Evolutionary conservation across 2,113 vertebrate species (phyloP).

Genomic region (Cariama cristata): DNA sequence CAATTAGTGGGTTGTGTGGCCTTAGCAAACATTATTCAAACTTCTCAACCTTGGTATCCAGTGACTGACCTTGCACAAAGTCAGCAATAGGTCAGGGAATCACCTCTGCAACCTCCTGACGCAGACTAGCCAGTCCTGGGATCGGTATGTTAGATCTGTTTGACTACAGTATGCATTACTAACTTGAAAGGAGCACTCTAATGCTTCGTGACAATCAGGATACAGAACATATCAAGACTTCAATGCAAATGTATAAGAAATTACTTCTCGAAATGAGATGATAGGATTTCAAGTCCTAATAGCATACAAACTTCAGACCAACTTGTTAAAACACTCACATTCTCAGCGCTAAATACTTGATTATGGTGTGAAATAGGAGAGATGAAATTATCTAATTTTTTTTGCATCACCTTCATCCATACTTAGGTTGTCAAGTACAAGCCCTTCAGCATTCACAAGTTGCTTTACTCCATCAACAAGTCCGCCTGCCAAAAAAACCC

Average conservation of each 20-base stretch:
- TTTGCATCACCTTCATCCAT: constrained; percentile 50
- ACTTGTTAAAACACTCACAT: background rate
- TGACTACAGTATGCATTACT: background rate
- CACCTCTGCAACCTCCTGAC: background rate
- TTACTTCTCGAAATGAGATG: background rate
- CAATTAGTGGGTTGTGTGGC: background rate
- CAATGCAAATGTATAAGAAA: background rate
- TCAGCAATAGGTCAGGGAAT: background rate
- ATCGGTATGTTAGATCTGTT: background rate
- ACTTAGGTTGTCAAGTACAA: constrained; percentile 38
- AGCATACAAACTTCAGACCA: background rate
- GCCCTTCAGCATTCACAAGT: constrained; percentile 46
- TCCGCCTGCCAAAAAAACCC: constrained; percentile 16
- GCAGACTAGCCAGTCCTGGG: background rate
- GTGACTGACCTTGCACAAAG: background rate
- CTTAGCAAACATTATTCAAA: background rate
- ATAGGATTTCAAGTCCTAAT: background rate
- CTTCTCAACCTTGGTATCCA: background rate
- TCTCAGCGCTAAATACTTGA: background rate
- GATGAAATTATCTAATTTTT: constrained; percentile 31
- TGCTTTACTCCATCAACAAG: constrained; percentile 49
- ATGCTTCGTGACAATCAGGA: background rate
- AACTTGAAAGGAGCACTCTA: background rate
- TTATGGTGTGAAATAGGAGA: background rate
- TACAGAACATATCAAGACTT: background rate